Percentiles rank a stretch among this genome's conserved stretches.
Conservation (phyloP, 2,797 vertebrate genomes). For the Rhinichthys osculus region DNA sequence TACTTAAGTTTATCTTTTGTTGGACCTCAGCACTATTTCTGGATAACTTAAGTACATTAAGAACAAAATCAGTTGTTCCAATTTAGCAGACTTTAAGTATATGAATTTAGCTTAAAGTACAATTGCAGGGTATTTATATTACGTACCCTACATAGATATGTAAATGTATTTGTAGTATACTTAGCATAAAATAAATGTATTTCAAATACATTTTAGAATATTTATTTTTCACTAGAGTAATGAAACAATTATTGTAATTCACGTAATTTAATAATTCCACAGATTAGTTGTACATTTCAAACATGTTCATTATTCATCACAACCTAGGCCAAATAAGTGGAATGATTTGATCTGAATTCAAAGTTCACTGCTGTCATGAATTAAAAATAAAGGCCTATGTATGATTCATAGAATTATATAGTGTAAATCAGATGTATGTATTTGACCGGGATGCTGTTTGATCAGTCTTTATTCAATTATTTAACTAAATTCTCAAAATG, state of each 20-base stretch:
- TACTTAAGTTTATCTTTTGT: too few species aligned
- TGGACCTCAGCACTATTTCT: too few species aligned
- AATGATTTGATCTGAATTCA: background rate
- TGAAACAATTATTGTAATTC: background rate
- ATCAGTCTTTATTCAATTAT: slow-evolving; percentile 8
- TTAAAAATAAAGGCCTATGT: background rate
- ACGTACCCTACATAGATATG: too few species aligned
- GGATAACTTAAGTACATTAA: too few species aligned
- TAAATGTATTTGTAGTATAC: too few species aligned
- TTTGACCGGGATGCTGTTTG: background rate
- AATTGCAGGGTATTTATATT: too few species aligned
- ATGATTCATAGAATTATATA: background rate
- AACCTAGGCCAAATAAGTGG: background rate
- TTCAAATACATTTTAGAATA: too few species aligned
- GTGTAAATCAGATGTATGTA: background rate
- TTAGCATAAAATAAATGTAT: too few species aligned
- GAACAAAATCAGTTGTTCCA: too few species aligned
- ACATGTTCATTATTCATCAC: background rate
- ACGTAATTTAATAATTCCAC: background rate
- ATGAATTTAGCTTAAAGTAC: too few species aligned
- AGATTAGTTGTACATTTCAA: background rate
- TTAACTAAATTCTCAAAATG: background rate
- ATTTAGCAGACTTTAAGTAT: too few species aligned
- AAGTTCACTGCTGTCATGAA: background rate
- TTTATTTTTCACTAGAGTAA: too few species aligned